Conservation (phyloP, 2,888 invertebrate genomes). For the Empis stercorea region DNA sequence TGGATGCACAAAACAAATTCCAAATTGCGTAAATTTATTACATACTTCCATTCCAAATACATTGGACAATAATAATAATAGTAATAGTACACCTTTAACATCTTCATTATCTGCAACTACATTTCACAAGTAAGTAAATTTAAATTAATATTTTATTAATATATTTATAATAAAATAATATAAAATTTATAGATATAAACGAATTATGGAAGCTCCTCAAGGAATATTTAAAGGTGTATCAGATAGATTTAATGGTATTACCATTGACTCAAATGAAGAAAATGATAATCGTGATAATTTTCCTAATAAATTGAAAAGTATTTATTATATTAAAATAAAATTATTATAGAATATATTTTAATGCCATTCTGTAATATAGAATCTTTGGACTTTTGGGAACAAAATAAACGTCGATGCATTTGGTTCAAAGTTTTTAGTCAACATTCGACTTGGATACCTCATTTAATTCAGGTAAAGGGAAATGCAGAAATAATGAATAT, state of each 20-base stretch:
- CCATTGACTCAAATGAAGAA: constrained; percentile 51
- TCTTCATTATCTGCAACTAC: too few relatives aligned
- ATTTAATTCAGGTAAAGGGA: constrained; percentile 54
- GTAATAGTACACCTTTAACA: too few relatives aligned
- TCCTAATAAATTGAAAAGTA: constrained; percentile 45
- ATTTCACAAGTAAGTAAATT: too few relatives aligned
- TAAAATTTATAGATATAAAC: constrained; percentile 10
- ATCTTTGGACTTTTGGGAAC: constrained; percentile 54
- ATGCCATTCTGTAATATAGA: too few relatives aligned
- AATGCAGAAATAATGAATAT: neutral
- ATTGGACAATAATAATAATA: too few relatives aligned
- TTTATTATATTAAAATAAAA: constrained; percentile 16
- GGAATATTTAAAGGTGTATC: constrained; percentile 38
- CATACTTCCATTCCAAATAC: too few relatives aligned
- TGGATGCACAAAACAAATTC: constrained; percentile 2
- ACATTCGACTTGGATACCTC: constrained; percentile 62
- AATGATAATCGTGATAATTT: constrained; percentile 40
- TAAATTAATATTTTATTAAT: too few relatives aligned
- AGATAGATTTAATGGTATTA: constrained; percentile 62
- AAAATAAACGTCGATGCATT: constrained; percentile 51
- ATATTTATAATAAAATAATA: neutral
- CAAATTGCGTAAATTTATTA: neutral
- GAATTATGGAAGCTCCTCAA: constrained; percentile 22
- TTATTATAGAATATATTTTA: too few relatives aligned
- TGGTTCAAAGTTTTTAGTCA: constrained; percentile 68